phyloP scores from a whole-genome alignment of 2,888 invertebrate genomes.

The Hirtodrosophila confusa region DNA sequence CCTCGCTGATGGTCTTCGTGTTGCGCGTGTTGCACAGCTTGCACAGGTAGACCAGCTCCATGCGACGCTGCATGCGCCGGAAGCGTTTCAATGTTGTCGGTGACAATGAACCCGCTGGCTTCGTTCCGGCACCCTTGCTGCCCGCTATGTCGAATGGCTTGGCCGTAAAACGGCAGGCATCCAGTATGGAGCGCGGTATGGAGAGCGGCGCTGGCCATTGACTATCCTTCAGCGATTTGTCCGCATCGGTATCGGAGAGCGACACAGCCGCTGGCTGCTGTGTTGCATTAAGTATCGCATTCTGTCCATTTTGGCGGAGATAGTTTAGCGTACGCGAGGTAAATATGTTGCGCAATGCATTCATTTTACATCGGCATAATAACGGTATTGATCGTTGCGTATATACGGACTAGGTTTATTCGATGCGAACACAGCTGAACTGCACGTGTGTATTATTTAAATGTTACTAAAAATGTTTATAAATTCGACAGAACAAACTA shows the following conservation, averaged over 20 bases:
- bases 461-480: slow-evolving; percentile 24
- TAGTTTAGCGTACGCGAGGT: slow-evolving; percentile 75
- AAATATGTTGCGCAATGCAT: slow-evolving; percentile 81
- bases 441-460: slow-evolving; percentile 26
- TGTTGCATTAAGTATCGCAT: slow-evolving; percentile 78
- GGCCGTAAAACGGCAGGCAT: slow-evolving; percentile 73
- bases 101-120: slow-evolving; percentile 68
- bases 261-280: slow-evolving; percentile 62
- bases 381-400: slow-evolving; percentile 24
- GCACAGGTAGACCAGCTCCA: slow-evolving; percentile 81
- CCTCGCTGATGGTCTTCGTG: slow-evolving; percentile 80
- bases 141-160: slow-evolving; percentile 60
- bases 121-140: slow-evolving; percentile 5
- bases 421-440: slow-evolving; percentile 10
- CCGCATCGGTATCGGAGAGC: slow-evolving; percentile 43
- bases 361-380: slow-evolving; percentile 72
- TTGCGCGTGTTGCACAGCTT: slow-evolving; percentile 82
- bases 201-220: slow-evolving; percentile 56
- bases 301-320: slow-evolving; percentile 80
- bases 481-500: slow-evolving; percentile 11
- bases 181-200: slow-evolving; percentile 78
- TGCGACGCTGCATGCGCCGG: slow-evolving; percentile 77
- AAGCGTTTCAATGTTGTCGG: slow-evolving; percentile 76
- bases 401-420: slow-evolving; percentile 1
- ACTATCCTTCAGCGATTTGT: slow-evolving; percentile 45